Conservation (phyloP, 2,888 invertebrate genomes). For the Girardia tigrina region DNA sequence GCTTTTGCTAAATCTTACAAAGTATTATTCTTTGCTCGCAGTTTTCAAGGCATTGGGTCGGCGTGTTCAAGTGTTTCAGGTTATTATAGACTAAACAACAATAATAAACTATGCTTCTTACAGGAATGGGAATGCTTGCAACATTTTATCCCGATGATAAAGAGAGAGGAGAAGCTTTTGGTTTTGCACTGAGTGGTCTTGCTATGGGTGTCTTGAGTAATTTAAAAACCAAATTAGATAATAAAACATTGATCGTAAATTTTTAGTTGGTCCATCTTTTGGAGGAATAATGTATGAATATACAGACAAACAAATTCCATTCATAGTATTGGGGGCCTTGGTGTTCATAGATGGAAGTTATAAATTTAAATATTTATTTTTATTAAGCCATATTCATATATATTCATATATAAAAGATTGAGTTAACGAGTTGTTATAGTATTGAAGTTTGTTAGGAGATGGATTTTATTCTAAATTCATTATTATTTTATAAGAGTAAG, state of each 20-base stretch:
- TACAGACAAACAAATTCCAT: slow-evolving; percentile 91
- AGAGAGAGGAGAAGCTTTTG: slow-evolving; percentile 96
- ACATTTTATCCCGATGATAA: slow-evolving; percentile 91
- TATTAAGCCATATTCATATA: no score
- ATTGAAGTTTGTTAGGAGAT: no score
- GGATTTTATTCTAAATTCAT: no score
- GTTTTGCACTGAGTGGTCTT: slow-evolving; percentile 84
- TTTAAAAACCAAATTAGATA: slow-evolving; percentile 36
- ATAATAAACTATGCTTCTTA: not conserved
- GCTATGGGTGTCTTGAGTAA: slow-evolving; percentile 73
- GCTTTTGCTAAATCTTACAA: slow-evolving; percentile 88
- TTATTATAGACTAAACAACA: slow-evolving; percentile 41
- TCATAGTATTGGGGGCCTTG: slow-evolving; percentile 77
- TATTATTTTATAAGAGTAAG: no score
- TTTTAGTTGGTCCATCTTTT: slow-evolving; percentile 80
- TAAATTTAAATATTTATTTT: no score
- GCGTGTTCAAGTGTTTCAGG: slow-evolving; percentile 95
- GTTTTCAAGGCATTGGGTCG: slow-evolving; percentile 91
- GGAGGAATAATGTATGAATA: slow-evolving; percentile 98
- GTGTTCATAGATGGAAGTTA: slow-evolving; percentile 91
- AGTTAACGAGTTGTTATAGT: no score
- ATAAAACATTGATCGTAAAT: not conserved
- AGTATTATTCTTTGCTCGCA: slow-evolving; percentile 80
- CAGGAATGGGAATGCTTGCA: slow-evolving; percentile 96
- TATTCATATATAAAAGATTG: no score